Percentiles rank a stretch among this genome's conserved stretches.
Conservation (phyloP, 1,140 invertebrate genomes). For the Brachionus rubens region DNA sequence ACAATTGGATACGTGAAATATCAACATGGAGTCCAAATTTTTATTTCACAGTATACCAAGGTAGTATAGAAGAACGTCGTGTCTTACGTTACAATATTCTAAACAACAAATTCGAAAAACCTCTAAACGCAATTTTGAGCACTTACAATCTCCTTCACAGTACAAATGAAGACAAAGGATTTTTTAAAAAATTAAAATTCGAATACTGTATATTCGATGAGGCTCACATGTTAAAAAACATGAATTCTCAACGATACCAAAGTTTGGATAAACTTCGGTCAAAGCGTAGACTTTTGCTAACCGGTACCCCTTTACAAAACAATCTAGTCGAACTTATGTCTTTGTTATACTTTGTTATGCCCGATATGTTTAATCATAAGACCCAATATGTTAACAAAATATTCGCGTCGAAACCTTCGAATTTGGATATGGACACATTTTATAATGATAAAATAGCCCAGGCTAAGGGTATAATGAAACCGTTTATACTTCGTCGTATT, state of each 20-base stretch:
- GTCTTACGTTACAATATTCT: slow-evolving; percentile 72
- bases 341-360: slow-evolving; percentile 89
- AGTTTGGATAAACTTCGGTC: slow-evolving; percentile 82
- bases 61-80: slow-evolving; percentile 76
- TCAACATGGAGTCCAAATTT: slow-evolving; percentile 97
- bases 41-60: slow-evolving; percentile 77
- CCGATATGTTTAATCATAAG: slow-evolving; percentile 72
- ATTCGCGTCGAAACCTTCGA: slow-evolving; percentile 14
- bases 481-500: slow-evolving; percentile 84
- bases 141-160: slow-evolving; percentile 76
- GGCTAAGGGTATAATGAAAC: slow-evolving; percentile 90
- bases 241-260: slow-evolving; percentile 83
- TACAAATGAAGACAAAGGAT: slow-evolving; percentile 78
- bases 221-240: slow-evolving; percentile 95
- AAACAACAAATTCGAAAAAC: slow-evolving; percentile 66
- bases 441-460: slow-evolving; percentile 82
- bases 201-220: slow-evolving; percentile 94
- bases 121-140: slow-evolving; percentile 44
- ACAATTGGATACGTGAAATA: slow-evolving; percentile 99
- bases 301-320: slow-evolving; percentile 90
- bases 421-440: slow-evolving; percentile 64
- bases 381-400: slow-evolving; percentile 32
- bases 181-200: slow-evolving; percentile 82
- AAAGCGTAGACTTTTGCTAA: slow-evolving; percentile 75
- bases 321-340: slow-evolving; percentile 93